These are phyloP conservation scores for Nilaparvata lugens DNA, from an alignment of 1,140 invertebrate species.

Conservation along the genomic window DNA sequence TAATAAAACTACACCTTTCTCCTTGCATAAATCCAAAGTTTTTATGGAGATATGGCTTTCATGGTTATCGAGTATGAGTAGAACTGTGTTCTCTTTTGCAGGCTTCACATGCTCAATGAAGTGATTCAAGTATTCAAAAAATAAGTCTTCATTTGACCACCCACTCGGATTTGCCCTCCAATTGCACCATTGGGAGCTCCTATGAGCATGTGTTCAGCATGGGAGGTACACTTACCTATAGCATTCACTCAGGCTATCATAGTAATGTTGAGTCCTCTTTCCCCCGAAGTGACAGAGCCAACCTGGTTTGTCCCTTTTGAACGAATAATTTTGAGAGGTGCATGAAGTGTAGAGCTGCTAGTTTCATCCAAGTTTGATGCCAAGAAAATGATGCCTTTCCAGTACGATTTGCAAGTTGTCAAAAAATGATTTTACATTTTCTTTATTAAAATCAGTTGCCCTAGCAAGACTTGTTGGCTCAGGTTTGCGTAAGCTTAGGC, in stretches of 20 bases:
- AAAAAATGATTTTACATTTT: too few relatives aligned
- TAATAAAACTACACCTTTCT: conserved; percentile 27
- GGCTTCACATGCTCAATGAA: not conserved
- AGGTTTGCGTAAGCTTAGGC: too few relatives aligned
- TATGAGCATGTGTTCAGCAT: conserved; percentile 25
- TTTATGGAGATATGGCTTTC: not conserved
- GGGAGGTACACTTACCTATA: conserved; percentile 31
- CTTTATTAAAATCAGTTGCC: too few relatives aligned
- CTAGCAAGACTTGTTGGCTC: too few relatives aligned
- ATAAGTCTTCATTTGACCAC: conserved; percentile 32
- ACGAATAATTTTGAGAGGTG: too few relatives aligned
- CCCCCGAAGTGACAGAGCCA: conserved; percentile 29
- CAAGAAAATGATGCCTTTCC: too few relatives aligned
- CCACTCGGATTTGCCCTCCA: conserved; percentile 31
- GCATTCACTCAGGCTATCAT: conserved; percentile 34
- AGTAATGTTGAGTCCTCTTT: conserved; percentile 36
- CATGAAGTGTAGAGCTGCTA: too few relatives aligned
- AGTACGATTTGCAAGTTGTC: too few relatives aligned
- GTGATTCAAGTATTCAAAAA: conserved; percentile 11
- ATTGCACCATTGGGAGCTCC: conserved; percentile 27
- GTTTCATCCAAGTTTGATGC: too few relatives aligned
- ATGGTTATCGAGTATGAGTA: not conserved
- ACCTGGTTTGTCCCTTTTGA: conserved; percentile 31
- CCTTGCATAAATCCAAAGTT: not conserved
- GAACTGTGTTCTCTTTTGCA: not conserved